Base-by-base conservation (phyloP, 1,140 invertebrate genomes). In the Bilobella aurantiaca region DNA sequence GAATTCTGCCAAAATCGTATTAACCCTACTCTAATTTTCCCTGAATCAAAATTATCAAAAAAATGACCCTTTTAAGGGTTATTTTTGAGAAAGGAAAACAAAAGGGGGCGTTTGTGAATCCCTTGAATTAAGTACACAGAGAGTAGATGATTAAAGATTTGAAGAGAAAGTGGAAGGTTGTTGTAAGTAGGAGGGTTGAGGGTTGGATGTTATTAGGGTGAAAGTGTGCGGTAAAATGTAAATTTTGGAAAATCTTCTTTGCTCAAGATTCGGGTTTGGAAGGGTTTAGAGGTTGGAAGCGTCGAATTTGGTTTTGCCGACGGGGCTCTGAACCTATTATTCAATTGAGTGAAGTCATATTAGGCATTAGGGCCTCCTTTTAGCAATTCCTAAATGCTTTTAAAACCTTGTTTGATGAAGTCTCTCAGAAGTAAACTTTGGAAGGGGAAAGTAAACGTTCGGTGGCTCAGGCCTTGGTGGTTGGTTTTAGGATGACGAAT, bases 351-450 rank as follows among this genome's bases (percentile, higher is more conserved):
- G 49, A 53, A 53, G 49, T 53, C 49, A 53, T 53, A 53, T 53
- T 53, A 53, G 49, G 49, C 23, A 23, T 12, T 53, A 53, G 21
- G 49, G 49, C 14, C 3, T 53, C 49, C 49, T 53, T 53, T 53
- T 53, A 53, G 49, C 23, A 53, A 53, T 53, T 53, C 49, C 12
- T 53, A 53, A 66, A 66, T 66, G 64, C 64, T 66, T 66, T 66
- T 66, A 66, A 66, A 65, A 46, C 27, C 60, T 66, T 66, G 65
- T 66, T 66, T 66, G 65, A 66, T 66, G 65, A 66, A 60, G 49
- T 66, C 53, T 27, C 25, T 12, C 25, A 56, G 25, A 30, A 58
- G 57, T 58, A 58, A 58, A 27, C 49, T 53, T 53, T 16, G 21
- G 23, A 23, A 23, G 23, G 21, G 49, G 49, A 53, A 53, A 53